Evolutionary conservation across 1,140 invertebrate genomes (phyloP), one percentile per base, ranked within the genome.

Genomic region (Drosophila serrata): DNA sequence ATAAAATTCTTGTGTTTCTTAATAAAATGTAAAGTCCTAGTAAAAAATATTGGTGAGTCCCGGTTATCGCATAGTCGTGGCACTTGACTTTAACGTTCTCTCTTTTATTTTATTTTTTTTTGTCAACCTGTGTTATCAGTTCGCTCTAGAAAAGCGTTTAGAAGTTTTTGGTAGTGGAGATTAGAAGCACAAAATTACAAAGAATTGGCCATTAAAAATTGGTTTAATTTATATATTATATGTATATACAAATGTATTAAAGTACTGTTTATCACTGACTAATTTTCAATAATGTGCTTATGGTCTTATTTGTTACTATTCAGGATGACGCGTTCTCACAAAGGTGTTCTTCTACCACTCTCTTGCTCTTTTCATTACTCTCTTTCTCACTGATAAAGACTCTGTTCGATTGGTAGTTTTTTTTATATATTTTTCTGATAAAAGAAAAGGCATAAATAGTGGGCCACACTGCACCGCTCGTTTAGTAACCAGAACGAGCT

Each of bases 381-480:
- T 45, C 33, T 59, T 19, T 5, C 27, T 4, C 22, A 29, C 73
- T 76, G 74, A 77, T 77, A 77, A 76, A 76, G 62, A 56, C 35
- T 27, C 22, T 24, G 70, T 64, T 67, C 61, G 51, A 45, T 75
- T 49, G 40, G 35, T 37, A 40, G 33, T 15, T 27, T 19, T 63
- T 33, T 42, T 40, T 46, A 1, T 4, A 13, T 46, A 17, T 46
- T 59, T 63, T 69, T 77, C 33, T 82, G 85, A 78, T 84, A 88
- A 90, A 84, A 67, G 45, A 74, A 88, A 90, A 84, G 67, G 85
- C 84, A 88, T 88, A 88, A 84, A 88, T 88, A 90, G 80, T 74
- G 63, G 73, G 77, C 53, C 33, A 22, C 45, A 45, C 45, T 39
- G 29, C 46, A 70, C 29, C 58, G 51, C 64, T 75, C 77, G 48